These are phyloP conservation scores for Loxodonta africana DNA, from an alignment of 2,113 vertebrate genomes.

Conservation along the genomic window DNA sequence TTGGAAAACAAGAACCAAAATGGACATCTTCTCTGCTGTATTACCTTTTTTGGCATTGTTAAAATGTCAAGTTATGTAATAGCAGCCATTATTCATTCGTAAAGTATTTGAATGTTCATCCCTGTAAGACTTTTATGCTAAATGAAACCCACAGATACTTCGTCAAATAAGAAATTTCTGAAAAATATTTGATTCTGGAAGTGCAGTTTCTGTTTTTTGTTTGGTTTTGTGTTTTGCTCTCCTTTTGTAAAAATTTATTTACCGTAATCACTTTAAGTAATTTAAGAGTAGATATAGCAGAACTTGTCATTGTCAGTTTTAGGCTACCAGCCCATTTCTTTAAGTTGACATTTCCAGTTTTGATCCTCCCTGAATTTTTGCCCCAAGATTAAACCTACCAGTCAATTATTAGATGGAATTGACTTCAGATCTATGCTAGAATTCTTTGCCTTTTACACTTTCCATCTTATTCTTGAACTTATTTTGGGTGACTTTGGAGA, in stretches of 20 bases:
- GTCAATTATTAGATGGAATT: background rate
- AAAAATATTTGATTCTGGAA: background rate
- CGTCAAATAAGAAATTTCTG: background rate
- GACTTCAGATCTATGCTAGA: background rate
- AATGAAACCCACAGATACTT: background rate
- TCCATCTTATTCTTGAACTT: background rate
- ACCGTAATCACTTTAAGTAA: background rate
- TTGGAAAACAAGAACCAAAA: background rate
- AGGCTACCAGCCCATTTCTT: background rate
- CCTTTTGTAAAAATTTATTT: slow-evolving; percentile 23
- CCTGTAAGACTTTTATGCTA: background rate
- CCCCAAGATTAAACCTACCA: background rate
- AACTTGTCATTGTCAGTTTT: slow-evolving; percentile 3
- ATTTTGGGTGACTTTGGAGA: background rate
- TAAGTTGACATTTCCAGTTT: slow-evolving; percentile 34
- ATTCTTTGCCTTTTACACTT: slow-evolving; percentile 10
- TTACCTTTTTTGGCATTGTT: background rate
- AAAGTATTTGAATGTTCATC: background rate
- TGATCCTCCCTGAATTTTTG: background rate
- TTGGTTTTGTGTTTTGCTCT: background rate
- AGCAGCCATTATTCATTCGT: background rate
- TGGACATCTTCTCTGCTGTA: background rate
- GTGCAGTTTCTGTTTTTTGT: background rate
- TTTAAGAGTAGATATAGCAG: background rate
- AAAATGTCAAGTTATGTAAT: background rate